phyloP scores from a whole-genome alignment of 2,888 invertebrate species.

The Griposia aprilina region DNA sequence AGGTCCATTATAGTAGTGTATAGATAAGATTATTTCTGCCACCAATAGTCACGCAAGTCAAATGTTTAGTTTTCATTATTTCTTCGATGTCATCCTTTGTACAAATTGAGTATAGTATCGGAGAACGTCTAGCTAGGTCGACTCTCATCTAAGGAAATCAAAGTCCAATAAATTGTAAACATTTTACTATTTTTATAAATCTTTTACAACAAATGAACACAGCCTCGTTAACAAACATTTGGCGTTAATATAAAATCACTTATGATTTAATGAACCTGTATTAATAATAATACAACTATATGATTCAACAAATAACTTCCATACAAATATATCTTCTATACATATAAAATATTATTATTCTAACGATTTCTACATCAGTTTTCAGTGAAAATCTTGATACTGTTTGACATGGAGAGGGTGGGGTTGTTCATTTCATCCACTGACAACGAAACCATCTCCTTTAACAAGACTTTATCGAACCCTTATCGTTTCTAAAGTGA shows the following conservation, averaged over 20 bases:
- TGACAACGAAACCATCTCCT: conserved; percentile 76
- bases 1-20: conserved; percentile 10
- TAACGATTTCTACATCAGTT: conserved; percentile 65
- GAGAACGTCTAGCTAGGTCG: conserved; percentile 36
- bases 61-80: conserved; percentile 15
- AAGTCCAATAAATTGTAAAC: conserved; percentile 70
- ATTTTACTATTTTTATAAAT: conserved; percentile 75
- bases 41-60: conserved; percentile 48
- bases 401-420: conserved; percentile 60
- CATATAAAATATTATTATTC: conserved; percentile 59
- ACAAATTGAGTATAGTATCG: conserved; percentile 11
- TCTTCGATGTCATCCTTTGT: conserved; percentile 2
- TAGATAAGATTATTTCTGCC: conserved; percentile 33
- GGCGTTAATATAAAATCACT: conserved; percentile 71
- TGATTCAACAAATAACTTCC: conserved; percentile 68
- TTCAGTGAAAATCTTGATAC: conserved; percentile 75
- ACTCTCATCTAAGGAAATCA: conserved; percentile 65
- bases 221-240: conserved; percentile 75
- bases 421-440: conserved; percentile 63
- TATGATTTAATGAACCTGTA: conserved; percentile 66
- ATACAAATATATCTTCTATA: conserved; percentile 69
- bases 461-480: conserved; percentile 86
- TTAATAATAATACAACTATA: conserved; percentile 66
- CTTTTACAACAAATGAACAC: conserved; percentile 75
- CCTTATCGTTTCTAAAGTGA: conserved; percentile 88